Percentiles rank a stretch among this genome's conserved stretches.
Conservation (phyloP, 2,888 invertebrate species). For the Dolichopus griseipennis region DNA sequence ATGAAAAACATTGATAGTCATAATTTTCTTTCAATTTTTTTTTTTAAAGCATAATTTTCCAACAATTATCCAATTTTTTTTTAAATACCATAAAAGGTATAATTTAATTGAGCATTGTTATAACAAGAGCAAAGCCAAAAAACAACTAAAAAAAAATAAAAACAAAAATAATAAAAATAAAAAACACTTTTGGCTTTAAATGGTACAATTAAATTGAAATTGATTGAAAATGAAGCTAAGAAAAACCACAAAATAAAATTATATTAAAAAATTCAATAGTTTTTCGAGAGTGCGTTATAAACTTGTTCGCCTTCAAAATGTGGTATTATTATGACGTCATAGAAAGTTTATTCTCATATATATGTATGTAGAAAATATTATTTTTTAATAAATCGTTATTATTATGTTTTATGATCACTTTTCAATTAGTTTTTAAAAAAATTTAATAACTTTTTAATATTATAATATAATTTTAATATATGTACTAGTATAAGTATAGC, state of each 20-base stretch:
- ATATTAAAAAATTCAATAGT: neutral
- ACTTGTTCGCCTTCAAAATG: no score
- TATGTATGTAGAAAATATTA: no score
- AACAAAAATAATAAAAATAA: neutral
- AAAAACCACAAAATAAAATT: neutral
- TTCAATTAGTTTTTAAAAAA: no score
- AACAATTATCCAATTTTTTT: neutral
- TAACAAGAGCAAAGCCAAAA: neutral
- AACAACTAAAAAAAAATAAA: neutral
- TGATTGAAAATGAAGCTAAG: neutral
- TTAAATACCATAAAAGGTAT: neutral
- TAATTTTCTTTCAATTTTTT: neutral
- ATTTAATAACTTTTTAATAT: no score
- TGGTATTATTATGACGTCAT: no score
- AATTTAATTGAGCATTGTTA: constrained; percentile 1
- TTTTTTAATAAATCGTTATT: no score
- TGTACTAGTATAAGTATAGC: no score
- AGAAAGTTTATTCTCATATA: no score
- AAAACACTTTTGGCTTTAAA: neutral
- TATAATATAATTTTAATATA: no score
- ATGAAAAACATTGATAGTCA: neutral
- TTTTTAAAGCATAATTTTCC: neutral
- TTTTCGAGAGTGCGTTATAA: no score
- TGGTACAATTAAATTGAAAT: constrained; percentile 1
- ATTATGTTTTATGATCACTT: no score